Conservation (phyloP, 2,113 vertebrate genomes). For the Epinephelus moara region DNA sequence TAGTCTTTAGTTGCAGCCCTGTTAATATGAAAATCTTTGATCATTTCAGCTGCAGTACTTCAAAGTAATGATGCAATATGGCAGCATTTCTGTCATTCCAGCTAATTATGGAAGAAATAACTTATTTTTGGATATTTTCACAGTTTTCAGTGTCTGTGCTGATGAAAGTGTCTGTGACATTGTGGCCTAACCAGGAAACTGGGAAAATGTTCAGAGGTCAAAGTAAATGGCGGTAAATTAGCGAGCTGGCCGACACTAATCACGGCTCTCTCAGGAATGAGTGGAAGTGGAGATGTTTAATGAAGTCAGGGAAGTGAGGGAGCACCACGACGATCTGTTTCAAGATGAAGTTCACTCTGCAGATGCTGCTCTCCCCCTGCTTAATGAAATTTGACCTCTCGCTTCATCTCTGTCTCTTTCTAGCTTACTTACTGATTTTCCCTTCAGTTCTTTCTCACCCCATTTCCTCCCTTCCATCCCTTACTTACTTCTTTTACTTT, state of each 20-base stretch:
- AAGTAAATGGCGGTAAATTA: conserved; percentile 51
- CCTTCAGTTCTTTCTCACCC: background rate
- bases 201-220: conserved; percentile 22
- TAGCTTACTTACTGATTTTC: background rate
- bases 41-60: conserved; percentile 7
- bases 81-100: background rate
- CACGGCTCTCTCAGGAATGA: conserved; percentile 42
- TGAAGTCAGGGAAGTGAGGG: conserved; percentile 40
- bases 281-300: conserved; percentile 49
- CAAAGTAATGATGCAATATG: background rate
- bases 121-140: conserved; percentile 1
- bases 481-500: background rate
- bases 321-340: conserved; percentile 3
- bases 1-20: background rate
- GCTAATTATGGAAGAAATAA: background rate
- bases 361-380: conserved; percentile 17
- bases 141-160: background rate
- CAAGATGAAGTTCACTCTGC: background rate
- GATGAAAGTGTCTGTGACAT: background rate
- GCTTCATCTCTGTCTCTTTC: background rate
- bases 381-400: conserved; percentile 8
- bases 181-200: background rate
- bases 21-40: background rate
- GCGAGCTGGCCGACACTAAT: conserved; percentile 38
- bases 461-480: background rate